These are phyloP conservation scores for Polietes domitor DNA, from an alignment of 2,888 invertebrate genomes.

Conservation along the genomic window DNA sequence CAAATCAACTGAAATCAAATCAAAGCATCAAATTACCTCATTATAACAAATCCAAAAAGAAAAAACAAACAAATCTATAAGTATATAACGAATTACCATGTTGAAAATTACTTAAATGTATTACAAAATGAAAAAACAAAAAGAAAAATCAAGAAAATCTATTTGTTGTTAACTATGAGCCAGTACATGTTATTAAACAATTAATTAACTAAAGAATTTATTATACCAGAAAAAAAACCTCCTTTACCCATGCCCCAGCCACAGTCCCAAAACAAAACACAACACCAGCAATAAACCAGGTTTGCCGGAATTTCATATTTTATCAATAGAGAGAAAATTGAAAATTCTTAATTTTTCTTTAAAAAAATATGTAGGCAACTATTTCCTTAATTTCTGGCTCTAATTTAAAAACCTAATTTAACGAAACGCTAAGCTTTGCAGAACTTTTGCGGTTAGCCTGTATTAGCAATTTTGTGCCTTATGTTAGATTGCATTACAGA, in stretches of 20 bases:
- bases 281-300: constrained; percentile 35
- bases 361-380: too few relatives aligned
- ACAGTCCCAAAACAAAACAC: not conserved
- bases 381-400: too few relatives aligned
- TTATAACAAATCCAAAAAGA: constrained; percentile 65
- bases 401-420: too few relatives aligned
- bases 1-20: constrained; percentile 51
- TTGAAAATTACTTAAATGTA: constrained; percentile 51
- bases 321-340: not conserved
- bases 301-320: constrained; percentile 5
- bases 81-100: constrained; percentile 26
- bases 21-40: constrained; percentile 67
- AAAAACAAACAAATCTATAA: constrained; percentile 13
- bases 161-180: constrained; percentile 52
- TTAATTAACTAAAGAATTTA: constrained; percentile 24
- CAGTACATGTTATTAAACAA: constrained; percentile 44
- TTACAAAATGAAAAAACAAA: constrained; percentile 38
- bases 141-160: not conserved
- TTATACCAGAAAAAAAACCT: constrained; percentile 9
- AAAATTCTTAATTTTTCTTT: not conserved
- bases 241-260: not conserved
- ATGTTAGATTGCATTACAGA: too few relatives aligned
- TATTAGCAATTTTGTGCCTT: too few relatives aligned
- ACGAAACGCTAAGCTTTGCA: too few relatives aligned
- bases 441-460: too few relatives aligned